phyloP scores from a whole-genome alignment of 2,113 vertebrate genomes.

The Syrrhaptes paradoxus region DNA sequence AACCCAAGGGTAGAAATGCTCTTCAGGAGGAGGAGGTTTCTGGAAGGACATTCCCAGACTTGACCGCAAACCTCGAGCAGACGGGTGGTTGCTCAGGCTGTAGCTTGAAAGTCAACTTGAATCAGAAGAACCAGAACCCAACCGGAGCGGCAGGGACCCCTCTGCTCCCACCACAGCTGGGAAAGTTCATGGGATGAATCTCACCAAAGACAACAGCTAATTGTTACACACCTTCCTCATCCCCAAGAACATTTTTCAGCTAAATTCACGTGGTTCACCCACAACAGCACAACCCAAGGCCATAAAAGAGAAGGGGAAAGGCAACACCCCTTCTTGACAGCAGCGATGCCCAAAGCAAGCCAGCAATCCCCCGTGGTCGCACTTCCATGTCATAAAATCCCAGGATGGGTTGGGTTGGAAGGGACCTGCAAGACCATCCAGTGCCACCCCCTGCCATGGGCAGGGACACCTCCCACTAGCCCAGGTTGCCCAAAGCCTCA shows the following conservation, averaged over 20 bases:
- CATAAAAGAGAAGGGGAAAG: background rate
- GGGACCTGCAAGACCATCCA: no score
- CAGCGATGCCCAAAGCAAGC: background rate
- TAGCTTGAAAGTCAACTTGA: background rate
- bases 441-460: no score
- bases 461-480: no score
- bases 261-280: background rate
- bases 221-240: background rate
- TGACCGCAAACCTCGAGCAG: background rate
- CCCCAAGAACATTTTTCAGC: background rate
- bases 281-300: rapidly evolving
- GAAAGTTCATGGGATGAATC: background rate
- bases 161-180: background rate
- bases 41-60: background rate
- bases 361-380: rapidly evolving
- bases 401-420: no score
- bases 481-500: no score
- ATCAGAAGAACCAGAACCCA: background rate
- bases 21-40: background rate
- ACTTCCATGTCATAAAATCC: background rate
- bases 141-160: background rate
- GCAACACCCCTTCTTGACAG: background rate
- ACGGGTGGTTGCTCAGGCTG: background rate
- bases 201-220: background rate
- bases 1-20: rapidly evolving